Conservation (phyloP, 2,797 vertebrate genomes). For the Lacerta bilineata region DNA sequence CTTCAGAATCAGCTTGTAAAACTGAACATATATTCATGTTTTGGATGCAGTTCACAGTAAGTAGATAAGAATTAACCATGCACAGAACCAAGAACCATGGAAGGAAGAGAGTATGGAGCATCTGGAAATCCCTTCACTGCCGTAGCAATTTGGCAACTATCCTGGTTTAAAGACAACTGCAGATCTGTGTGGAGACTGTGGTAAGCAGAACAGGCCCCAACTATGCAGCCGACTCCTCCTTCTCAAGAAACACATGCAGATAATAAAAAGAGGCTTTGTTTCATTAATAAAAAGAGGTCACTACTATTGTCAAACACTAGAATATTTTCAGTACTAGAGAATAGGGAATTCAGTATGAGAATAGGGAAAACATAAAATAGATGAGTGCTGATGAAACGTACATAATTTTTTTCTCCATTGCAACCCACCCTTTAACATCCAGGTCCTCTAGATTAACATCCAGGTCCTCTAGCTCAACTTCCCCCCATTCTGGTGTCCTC, state of each 20-base stretch:
- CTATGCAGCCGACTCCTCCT: not conserved
- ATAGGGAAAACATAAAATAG: not conserved
- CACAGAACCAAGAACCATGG: not conserved
- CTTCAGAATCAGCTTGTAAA: conserved; percentile 20
- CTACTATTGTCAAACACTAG: too few relatives aligned
- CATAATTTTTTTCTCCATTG: not conserved
- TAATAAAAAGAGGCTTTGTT: not conserved
- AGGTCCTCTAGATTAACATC: not conserved
- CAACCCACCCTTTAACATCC: not conserved
- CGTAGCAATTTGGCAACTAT: not conserved
- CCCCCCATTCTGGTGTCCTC: too few relatives aligned
- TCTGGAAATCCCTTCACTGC: too few relatives aligned
- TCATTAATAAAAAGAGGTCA: too few relatives aligned
- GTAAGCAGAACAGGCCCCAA: not conserved
- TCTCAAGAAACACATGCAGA: not conserved
- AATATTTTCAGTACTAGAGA: not conserved
- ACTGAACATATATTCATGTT: conserved; percentile 2
- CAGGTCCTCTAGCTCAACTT: not conserved
- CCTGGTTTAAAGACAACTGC: not conserved
- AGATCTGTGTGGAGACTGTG: not conserved
- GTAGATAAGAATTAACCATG: not conserved
- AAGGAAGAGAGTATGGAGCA: not conserved
- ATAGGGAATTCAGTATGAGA: not conserved
- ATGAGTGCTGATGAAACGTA: not conserved
- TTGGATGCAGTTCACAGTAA: conserved; percentile 3